Evolutionary conservation across 2,888 invertebrate genomes (phyloP), one percentile per base, ranked within the genome.

Genomic region (Aproaerema taeniolella): DNA sequence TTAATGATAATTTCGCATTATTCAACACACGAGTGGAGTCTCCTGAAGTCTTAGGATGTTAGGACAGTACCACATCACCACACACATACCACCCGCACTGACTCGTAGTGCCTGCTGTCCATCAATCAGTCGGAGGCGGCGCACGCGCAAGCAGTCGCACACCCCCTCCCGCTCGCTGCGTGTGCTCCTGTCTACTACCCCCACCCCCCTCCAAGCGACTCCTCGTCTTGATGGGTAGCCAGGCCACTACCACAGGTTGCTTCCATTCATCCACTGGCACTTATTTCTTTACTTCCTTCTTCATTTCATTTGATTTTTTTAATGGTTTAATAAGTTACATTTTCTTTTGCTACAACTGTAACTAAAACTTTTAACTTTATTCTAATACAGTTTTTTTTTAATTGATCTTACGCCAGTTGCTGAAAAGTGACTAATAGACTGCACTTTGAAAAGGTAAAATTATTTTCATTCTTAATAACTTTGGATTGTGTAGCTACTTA

Each of bases 1-100:
- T 76, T 75, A 72, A 73, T 72, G 55, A 71, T 70, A 67, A 71
- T 71, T 77, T 82, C 74, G 82, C 82, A 79, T 85, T 85, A 79
- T 85, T 83, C 67, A 64, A 72, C 63, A 77, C 74, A 72, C 11
- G 32, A 17, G 26, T n/a, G 20, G 16, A 32, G 10, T 17, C 36
- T 35, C 46, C 53, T 51, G 40, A 46, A 49, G 43, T 47, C 42
- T 15, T 28, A 35, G 28, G 28, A 8, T 20, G n/a, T 14, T 33
- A 15, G 29, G 39, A 29, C 8, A 39, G 15, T 38, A 37, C 26
- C 28, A 38, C 35, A 46, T 46, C 54, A 59, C 53, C 57, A 45
- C 53, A 61, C 42, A 56, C 45, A 37, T 44, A 52, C 62, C 65
- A 64, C 66, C 50, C 51, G 68, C 72, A 69, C 67, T 68, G 51